Percentiles rank a stretch among this genome's conserved stretches.
These are phyloP conservation scores for Epizoanthus stellaris DNA, from an alignment of 92 coral and sea anemone genomes.

Conservation along the genomic window DNA sequence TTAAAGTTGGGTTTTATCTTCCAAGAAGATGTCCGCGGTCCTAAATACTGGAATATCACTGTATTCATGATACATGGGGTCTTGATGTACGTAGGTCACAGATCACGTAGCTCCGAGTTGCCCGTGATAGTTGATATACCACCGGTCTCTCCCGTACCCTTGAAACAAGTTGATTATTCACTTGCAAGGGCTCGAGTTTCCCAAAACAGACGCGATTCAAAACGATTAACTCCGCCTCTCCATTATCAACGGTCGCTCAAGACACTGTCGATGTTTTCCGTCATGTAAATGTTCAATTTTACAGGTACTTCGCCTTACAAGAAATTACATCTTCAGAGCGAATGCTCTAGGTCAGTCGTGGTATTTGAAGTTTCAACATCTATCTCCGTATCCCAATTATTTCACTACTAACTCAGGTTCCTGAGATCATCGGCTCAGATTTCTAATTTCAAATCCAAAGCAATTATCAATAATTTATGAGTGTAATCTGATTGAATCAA, in stretches of 20 bases:
- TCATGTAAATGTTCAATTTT: neutral
- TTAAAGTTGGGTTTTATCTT: conserved; percentile 26
- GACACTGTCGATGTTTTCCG: neutral
- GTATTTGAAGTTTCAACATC: neutral
- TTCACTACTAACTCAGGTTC: conserved; percentile 18
- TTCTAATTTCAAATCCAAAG: conserved; percentile 11
- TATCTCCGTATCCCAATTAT: neutral
- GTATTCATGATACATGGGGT: conserved; percentile 24
- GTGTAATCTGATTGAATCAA: conserved; percentile 17
- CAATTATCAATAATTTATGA: conserved; percentile 32
- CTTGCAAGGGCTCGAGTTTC: neutral
- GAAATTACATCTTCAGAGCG: neutral
- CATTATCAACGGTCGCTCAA: neutral
- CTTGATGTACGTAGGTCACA: neutral
- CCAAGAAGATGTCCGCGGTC: conserved; percentile 28
- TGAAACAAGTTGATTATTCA: conserved; percentile 13
- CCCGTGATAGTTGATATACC: neutral
- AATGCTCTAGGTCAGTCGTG: neutral
- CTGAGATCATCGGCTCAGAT: conserved; percentile 27
- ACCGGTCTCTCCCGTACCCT: neutral
- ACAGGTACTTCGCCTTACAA: neutral
- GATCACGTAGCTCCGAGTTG: neutral
- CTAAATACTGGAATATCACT: conserved; percentile 42
- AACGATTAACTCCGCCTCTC: neutral
- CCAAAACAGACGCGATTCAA: conserved; percentile 6